Percentiles rank a stretch among this genome's conserved stretches.
Conservation (phyloP, 92 coral and sea anemone genomes). For the Muricea muricata region DNA sequence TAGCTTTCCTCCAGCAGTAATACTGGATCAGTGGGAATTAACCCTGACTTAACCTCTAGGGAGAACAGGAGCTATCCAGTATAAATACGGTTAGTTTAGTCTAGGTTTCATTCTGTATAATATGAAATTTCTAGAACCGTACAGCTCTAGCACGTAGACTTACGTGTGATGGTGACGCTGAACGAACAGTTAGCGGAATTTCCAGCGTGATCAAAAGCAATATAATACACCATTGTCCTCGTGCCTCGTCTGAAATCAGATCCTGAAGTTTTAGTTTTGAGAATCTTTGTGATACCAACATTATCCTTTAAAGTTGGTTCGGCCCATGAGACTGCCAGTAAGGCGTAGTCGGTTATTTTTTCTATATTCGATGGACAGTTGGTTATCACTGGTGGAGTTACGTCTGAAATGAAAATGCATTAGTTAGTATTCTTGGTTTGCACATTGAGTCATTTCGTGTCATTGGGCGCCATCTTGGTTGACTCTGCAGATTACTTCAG, state of each 20-base stretch:
- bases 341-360: slow-evolving; percentile 34
- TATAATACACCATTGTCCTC: slow-evolving; percentile 77
- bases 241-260: slow-evolving; percentile 74
- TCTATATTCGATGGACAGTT: slow-evolving; percentile 71
- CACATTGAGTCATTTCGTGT: too few species aligned
- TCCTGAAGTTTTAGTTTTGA: slow-evolving; percentile 84
- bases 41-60: too few species aligned
- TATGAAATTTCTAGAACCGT: too few species aligned
- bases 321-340: slow-evolving; percentile 70
- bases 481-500: too few species aligned
- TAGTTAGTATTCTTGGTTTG: too few species aligned
- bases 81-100: too few species aligned
- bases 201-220: slow-evolving; percentile 84
- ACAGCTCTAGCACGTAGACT: too few species aligned
- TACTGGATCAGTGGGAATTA: too few species aligned
- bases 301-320: slow-evolving; percentile 92
- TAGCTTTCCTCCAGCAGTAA: too few species aligned
- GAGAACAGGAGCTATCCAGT: too few species aligned
- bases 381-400: slow-evolving; percentile 74
- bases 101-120: too few species aligned
- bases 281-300: slow-evolving; percentile 70
- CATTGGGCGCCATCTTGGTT: too few species aligned
- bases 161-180: slow-evolving; percentile 77
- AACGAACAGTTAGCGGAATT: slow-evolving; percentile 77
- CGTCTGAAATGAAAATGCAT: slow-evolving; percentile 54